Evolutionary conservation across 1,140 invertebrate species (phyloP).

Genomic region (Lasaia peninsularis): DNA sequence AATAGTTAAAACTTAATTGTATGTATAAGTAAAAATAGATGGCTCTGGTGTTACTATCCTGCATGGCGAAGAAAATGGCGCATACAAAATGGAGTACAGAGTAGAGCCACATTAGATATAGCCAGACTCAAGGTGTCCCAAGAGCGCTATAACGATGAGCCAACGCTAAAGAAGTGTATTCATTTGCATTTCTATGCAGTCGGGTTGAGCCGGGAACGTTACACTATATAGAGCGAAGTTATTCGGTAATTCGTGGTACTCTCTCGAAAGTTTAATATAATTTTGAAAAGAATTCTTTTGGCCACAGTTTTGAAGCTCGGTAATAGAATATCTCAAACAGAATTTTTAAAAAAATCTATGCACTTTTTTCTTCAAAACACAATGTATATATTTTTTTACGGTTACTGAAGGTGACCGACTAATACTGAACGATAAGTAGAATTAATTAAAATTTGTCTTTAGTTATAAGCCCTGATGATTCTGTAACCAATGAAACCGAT

Average conservation of each 20-base stretch:
- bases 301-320: background rate
- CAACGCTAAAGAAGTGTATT: conserved; percentile 34
- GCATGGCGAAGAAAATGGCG: conserved; percentile 31
- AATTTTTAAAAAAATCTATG: too few relatives aligned
- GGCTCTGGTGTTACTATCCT: conserved; percentile 4
- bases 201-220: conserved; percentile 21
- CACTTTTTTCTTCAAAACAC: too few relatives aligned
- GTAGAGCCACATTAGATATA: conserved; percentile 23
- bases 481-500: too few relatives aligned
- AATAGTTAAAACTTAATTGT: background rate
- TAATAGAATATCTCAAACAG: too few relatives aligned
- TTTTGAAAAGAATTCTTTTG: background rate
- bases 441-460: too few relatives aligned
- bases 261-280: conserved; percentile 11
- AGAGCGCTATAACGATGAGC: conserved; percentile 37
- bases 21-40: conserved; percentile 4
- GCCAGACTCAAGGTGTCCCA: conserved; percentile 33
- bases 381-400: too few relatives aligned
- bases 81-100: conserved; percentile 21
- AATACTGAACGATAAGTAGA: too few relatives aligned
- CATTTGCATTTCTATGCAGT: conserved; percentile 46
- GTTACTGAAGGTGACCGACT: too few relatives aligned
- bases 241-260: conserved; percentile 11
- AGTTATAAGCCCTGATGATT: too few relatives aligned
- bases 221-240: conserved; percentile 11